These are phyloP conservation scores for Volucella zonaria DNA, from an alignment of 2,888 invertebrate species.

Conservation along the genomic window DNA sequence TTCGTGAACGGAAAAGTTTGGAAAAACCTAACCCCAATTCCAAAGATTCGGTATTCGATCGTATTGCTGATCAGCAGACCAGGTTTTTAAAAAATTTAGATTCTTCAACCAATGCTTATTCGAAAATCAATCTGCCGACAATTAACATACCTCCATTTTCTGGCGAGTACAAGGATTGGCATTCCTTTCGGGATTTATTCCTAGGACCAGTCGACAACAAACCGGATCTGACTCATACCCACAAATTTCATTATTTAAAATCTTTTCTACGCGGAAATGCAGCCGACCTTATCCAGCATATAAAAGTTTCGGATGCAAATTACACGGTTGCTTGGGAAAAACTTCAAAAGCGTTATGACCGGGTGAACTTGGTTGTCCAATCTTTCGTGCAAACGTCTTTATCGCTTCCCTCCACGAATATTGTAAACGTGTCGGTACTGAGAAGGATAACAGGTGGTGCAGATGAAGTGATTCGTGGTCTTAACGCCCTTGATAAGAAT, in stretches of 20 bases:
- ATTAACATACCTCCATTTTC: slow-evolving; percentile 1
- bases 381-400: too few relatives aligned
- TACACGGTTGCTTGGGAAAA: too few relatives aligned
- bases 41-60: neutral
- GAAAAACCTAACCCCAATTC: neutral
- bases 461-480: too few relatives aligned
- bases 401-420: too few relatives aligned
- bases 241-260: too few relatives aligned
- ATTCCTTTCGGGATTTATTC: neutral
- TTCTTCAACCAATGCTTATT: too few relatives aligned
- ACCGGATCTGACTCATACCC: neutral
- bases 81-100: neutral
- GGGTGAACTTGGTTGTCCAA: too few relatives aligned
- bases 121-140: neutral
- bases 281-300: too few relatives aligned
- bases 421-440: too few relatives aligned
- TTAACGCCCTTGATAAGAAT: slow-evolving; percentile 44
- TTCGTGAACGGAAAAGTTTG: neutral
- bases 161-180: slow-evolving; percentile 4
- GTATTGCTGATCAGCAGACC: neutral
- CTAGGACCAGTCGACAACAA: neutral
- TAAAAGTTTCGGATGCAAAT: too few relatives aligned
- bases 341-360: too few relatives aligned
- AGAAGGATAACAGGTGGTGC: slow-evolving; percentile 9
- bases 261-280: too few relatives aligned